Evolutionary conservation across 2,888 invertebrate species (phyloP).

Genomic region (Eudasyphora cyanicolor): DNA sequence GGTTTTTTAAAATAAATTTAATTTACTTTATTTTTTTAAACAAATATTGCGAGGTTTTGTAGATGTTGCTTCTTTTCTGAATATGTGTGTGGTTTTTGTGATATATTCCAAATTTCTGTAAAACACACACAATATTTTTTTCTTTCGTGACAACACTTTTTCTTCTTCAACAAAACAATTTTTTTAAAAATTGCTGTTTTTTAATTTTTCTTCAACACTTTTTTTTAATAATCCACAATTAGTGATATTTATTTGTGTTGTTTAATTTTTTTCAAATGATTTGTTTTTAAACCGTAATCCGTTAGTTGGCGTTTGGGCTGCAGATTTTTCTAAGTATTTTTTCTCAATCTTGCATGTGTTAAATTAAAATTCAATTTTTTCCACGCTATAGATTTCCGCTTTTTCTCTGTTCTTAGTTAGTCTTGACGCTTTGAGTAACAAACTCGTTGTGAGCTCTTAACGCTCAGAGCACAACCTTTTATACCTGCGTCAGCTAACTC

Average conservation of each 20-base stretch:
- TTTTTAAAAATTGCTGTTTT: constrained; percentile 17
- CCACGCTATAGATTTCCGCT: constrained; percentile 28
- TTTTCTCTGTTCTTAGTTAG: constrained; percentile 25
- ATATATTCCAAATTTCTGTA: not conserved
- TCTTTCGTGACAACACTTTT: constrained; percentile 9
- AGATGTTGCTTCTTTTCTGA: not conserved
- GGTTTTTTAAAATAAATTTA: not conserved
- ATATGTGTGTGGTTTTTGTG: constrained; percentile 34
- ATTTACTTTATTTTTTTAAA: constrained; percentile 6
- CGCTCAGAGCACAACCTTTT: constrained; percentile 74
- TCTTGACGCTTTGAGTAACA: constrained; percentile 68
- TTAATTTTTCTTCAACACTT: constrained; percentile 30
- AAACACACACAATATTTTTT: constrained; percentile 21
- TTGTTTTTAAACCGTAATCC: constrained; percentile 66
- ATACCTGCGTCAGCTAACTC: constrained; percentile 72
- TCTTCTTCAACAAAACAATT: not conserved
- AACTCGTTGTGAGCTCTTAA: constrained; percentile 72
- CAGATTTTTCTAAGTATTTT: constrained; percentile 12
- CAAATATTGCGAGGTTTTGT: constrained; percentile 42
- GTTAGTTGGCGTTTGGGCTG: constrained; percentile 55
- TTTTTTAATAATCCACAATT: constrained; percentile 26
- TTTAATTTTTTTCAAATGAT: constrained; percentile 18
- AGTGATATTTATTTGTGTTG: constrained; percentile 45
- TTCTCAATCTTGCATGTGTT: constrained; percentile 28
- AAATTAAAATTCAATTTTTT: constrained; percentile 45